These are phyloP conservation scores for Acleris cristana DNA, from an alignment of 2,888 invertebrate species.

Conservation along the genomic window DNA sequence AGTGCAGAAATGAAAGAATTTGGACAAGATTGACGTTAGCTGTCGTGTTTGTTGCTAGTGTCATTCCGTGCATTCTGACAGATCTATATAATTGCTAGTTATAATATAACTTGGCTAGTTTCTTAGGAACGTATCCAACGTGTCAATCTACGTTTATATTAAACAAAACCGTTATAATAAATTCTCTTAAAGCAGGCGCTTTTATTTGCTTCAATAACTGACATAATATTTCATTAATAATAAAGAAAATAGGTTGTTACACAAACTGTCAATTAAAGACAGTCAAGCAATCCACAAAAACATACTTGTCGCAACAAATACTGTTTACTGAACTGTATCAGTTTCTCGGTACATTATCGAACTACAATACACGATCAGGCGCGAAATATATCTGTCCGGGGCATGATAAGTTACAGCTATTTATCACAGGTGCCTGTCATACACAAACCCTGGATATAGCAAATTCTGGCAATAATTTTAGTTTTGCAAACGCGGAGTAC, in stretches of 20 bases:
- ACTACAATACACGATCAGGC: constrained; percentile 63
- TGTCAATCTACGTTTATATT: too few relatives aligned
- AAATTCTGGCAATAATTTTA: constrained; percentile 42
- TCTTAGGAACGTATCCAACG: too few relatives aligned
- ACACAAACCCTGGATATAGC: constrained; percentile 50
- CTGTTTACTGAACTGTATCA: constrained; percentile 23
- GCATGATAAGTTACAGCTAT: constrained; percentile 64
- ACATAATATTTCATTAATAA: too few relatives aligned
- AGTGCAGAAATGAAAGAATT: too few relatives aligned
- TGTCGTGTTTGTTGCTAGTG: too few relatives aligned
- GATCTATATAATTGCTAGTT: too few relatives aligned
- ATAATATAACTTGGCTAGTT: too few relatives aligned
- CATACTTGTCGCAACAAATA: constrained; percentile 12
- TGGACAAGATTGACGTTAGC: too few relatives aligned
- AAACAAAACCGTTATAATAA: too few relatives aligned
- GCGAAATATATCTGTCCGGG: constrained; percentile 62
- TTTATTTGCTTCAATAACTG: too few relatives aligned
- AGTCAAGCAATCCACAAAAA: neutral
- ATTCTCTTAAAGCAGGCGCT: too few relatives aligned
- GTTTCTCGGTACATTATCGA: constrained; percentile 48
- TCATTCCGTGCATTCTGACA: too few relatives aligned
- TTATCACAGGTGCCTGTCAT: constrained; percentile 69
- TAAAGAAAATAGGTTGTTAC: neutral
- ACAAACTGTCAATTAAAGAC: neutral
- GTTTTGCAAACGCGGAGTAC: constrained; percentile 35